phyloP scores from a whole-genome alignment of 2,113 vertebrate species.

The Marcusenius ussheri region DNA sequence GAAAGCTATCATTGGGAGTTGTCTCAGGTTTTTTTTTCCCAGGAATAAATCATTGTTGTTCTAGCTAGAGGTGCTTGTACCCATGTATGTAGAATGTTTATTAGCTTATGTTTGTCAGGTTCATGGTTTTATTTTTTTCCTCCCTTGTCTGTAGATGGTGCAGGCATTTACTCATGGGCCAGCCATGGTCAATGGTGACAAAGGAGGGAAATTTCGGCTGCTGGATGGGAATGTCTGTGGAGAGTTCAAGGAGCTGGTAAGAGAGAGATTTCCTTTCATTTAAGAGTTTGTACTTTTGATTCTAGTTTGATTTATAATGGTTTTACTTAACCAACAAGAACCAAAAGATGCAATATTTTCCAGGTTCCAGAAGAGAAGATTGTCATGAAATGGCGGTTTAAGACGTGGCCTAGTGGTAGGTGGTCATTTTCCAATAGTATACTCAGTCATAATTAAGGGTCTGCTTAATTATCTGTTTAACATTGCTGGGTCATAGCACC shows the following conservation, averaged over 20 bases:
- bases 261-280: background rate
- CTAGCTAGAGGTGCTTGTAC: background rate
- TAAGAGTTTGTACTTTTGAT: background rate
- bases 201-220: slow-evolving; percentile 73
- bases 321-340: background rate
- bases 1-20: background rate
- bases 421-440: background rate
- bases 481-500: background rate
- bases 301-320: background rate
- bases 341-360: background rate
- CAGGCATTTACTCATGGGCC: slow-evolving; percentile 75
- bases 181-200: slow-evolving; percentile 65
- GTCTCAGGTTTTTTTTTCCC: background rate
- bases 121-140: background rate
- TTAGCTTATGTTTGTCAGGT: background rate
- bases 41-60: background rate
- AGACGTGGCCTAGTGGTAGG: slow-evolving; percentile 78
- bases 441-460: background rate
- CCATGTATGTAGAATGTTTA: background rate
- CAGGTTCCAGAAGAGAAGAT: slow-evolving; percentile 74
- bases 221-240: slow-evolving; percentile 74
- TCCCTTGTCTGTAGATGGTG: slow-evolving; percentile 59
- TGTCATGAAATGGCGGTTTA: slow-evolving; percentile 81
- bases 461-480: background rate
- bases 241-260: slow-evolving; percentile 74